Evolutionary conservation across 2,888 invertebrate genomes (phyloP).

Genomic region (Hemithea aestivaria): DNA sequence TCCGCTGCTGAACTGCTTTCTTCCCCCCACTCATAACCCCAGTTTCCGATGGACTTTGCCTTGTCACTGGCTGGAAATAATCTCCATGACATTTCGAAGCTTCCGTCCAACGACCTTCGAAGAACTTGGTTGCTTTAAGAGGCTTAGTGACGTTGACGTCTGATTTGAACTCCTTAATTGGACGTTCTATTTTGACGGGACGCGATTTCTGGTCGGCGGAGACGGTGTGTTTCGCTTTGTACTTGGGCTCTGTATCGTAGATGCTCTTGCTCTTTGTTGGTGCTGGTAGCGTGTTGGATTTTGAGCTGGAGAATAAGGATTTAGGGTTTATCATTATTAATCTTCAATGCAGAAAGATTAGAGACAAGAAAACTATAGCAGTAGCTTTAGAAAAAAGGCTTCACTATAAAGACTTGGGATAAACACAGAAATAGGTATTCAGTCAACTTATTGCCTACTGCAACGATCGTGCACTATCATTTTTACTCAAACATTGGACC

Average conservation of each 20-base stretch:
- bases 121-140: slow-evolving; percentile 49
- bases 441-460: too few species aligned
- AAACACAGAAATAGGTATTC: too few species aligned
- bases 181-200: slow-evolving; percentile 44
- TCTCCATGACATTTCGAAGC: slow-evolving; percentile 43
- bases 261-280: slow-evolving; percentile 51
- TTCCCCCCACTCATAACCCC: slow-evolving; percentile 49
- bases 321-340: too few species aligned
- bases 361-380: too few species aligned
- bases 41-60: slow-evolving; percentile 51
- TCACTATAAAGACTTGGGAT: too few species aligned
- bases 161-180: slow-evolving; percentile 56
- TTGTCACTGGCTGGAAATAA: slow-evolving; percentile 53
- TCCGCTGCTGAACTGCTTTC: slow-evolving; percentile 52
- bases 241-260: slow-evolving; percentile 52
- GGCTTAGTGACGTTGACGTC: slow-evolving; percentile 59
- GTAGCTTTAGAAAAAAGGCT: too few species aligned
- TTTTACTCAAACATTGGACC: too few species aligned
- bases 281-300: slow-evolving; percentile 44
- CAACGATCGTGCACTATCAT: too few species aligned
- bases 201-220: slow-evolving; percentile 60
- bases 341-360: too few species aligned
- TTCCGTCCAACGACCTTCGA: slow-evolving; percentile 44
- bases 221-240: slow-evolving; percentile 45
- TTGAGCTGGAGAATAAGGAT: slow-evolving; percentile 38